These are phyloP conservation scores for Arctia plantaginis DNA, from an alignment of 2,888 invertebrate species.

Conservation along the genomic window DNA sequence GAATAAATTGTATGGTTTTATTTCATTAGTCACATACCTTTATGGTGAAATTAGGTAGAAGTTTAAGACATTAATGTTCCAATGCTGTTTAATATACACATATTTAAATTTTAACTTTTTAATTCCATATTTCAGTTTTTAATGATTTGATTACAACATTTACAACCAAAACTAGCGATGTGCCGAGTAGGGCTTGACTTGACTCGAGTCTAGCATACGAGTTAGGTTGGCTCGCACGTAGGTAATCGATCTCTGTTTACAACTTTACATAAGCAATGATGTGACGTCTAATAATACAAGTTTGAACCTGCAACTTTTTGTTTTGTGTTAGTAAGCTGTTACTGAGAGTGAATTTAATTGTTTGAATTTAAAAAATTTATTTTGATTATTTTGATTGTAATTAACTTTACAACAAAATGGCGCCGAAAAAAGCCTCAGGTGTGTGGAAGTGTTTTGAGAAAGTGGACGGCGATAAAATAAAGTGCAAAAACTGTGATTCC, in stretches of 20 bases:
- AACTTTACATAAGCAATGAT: too few species aligned
- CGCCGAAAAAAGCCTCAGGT: conserved; percentile 22
- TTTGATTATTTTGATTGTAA: background rate
- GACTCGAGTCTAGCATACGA: too few species aligned
- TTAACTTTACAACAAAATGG: conserved; percentile 12
- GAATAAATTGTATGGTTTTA: background rate
- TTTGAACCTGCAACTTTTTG: too few species aligned
- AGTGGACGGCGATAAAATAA: conserved; percentile 25
- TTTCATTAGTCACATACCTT: background rate
- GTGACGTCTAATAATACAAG: too few species aligned
- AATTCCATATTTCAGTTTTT: conserved; percentile 3
- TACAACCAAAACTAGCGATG: too few species aligned
- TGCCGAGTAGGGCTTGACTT: too few species aligned
- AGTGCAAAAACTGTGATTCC: conserved; percentile 15
- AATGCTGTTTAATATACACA: conserved; percentile 5
- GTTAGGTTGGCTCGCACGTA: too few species aligned
- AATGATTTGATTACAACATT: too few species aligned
- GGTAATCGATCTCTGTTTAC: too few species aligned
- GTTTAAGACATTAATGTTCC: background rate
- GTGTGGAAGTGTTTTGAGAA: conserved; percentile 26
- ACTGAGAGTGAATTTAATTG: background rate
- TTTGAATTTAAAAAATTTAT: too few species aligned
- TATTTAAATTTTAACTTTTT: conserved; percentile 1
- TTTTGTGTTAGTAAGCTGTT: too few species aligned
- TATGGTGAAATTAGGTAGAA: background rate